A percentile compares a stretch with the other conserved stretches of the same genome.
phyloP scores from a whole-genome alignment of 2,888 invertebrate species.

The Dorcus parallelipipedus region DNA sequence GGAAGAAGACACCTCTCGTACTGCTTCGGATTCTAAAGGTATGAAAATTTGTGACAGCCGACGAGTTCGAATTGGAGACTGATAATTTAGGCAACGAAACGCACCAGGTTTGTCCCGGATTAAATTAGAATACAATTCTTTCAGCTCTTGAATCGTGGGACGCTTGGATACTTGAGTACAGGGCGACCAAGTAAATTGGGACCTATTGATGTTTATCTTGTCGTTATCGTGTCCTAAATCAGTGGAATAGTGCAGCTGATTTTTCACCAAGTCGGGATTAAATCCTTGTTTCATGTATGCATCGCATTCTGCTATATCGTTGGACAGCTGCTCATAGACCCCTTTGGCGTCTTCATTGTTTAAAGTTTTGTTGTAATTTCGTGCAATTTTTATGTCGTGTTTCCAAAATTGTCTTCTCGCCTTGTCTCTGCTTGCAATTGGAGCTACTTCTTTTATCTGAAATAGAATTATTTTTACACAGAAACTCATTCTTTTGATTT shows the following conservation, averaged over 20 bases:
- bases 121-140: constrained; percentile 25
- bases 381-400: constrained; percentile 59
- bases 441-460: constrained; percentile 61
- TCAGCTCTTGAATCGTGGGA: constrained; percentile 29
- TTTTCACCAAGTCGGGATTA: constrained; percentile 7
- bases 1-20: neutral
- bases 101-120: constrained; percentile 19
- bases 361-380: constrained; percentile 54
- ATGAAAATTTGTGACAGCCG: constrained; percentile 29
- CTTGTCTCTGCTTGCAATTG: constrained; percentile 51
- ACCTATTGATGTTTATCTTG: constrained; percentile 22
- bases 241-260: constrained; percentile 31
- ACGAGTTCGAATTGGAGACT: constrained; percentile 5
- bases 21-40: neutral
- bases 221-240: constrained; percentile 29
- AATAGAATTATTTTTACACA: constrained; percentile 6
- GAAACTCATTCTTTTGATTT: neutral
- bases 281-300: constrained; percentile 1
- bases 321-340: constrained; percentile 36
- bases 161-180: constrained; percentile 23
- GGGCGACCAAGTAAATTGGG: constrained; percentile 38
- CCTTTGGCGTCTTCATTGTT: constrained; percentile 25
- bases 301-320: constrained; percentile 39
- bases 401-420: constrained; percentile 56
- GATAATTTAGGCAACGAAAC: constrained; percentile 1